Evolutionary conservation across 1,140 invertebrate genomes (phyloP), one percentile per base, ranked within the genome.

Genomic region (Octopus sinensis): DNA sequence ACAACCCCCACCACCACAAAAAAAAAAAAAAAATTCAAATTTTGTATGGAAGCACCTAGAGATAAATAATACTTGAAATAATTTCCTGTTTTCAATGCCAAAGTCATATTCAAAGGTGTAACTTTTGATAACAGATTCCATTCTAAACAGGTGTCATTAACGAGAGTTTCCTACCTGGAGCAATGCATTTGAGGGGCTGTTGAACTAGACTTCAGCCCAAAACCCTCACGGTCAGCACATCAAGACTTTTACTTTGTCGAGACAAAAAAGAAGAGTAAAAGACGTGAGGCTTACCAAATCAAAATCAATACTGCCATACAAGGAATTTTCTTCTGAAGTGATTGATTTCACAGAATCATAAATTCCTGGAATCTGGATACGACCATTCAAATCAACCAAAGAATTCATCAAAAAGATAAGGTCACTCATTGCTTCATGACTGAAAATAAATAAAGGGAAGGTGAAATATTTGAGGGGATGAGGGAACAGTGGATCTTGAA

Each of bases 221-320:
- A 10, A 73, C 0, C 30, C 30, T 43, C 30, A 43, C 30, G 3
- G 30, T 43, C 30, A 43, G 30, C 30, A 43, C 3, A 43, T 43
- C 30, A 43, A 43, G 30, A 43, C 30, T 43, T 43, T 43, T 43
- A 43, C 30, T 43, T 43, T 43, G 30, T 43, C 30, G 30, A 43
- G 30, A 43, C 30, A 43, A 43, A 43, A 43, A 73, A 6, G 30
- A 73, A n/a, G 68, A 13, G 13, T 6, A 73, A 23, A 23, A 23
- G 9, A 13, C 6, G 4, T 13, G 68, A 6, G 68, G 0, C 86
- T 83, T 87, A 92, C 91, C 43, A 95, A 92, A 91, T 97, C 94
- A 91, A 99, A 99, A 86, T 98, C 96, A 89, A 99, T 98, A 56
- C 93, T 92, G 76, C 94, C 92, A 89, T 99, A 99, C 9, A 94